Evolutionary conservation across 1,140 invertebrate genomes (phyloP).

Genomic region (Chelonus insularis): DNA sequence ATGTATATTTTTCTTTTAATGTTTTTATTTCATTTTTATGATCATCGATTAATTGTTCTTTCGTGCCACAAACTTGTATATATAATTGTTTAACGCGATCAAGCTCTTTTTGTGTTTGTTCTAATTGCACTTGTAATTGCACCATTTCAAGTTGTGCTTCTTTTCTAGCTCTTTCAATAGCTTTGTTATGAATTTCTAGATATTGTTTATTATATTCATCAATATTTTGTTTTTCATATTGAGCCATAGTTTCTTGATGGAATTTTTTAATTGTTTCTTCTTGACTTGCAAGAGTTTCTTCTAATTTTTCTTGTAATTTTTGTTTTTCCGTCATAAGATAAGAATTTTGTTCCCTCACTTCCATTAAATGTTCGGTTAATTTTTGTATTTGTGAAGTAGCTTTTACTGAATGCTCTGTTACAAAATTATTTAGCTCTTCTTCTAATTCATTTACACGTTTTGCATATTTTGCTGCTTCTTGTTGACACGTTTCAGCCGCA

Average conservation of each 20-base stretch:
- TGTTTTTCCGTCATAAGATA: conserved; percentile 42
- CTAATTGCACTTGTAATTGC: conserved; percentile 52
- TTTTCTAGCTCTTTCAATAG: conserved; percentile 47
- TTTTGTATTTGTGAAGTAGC: conserved; percentile 50
- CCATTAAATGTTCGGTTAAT: conserved; percentile 46
- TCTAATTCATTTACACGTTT: conserved; percentile 49
- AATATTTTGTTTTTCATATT: conserved; percentile 41
- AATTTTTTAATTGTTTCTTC: conserved; percentile 44
- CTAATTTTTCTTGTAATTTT: conserved; percentile 44
- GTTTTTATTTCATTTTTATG: conserved; percentile 48
- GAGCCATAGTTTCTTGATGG: conserved; percentile 41
- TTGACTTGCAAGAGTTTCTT: conserved; percentile 45
- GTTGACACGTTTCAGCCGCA: conserved; percentile 33
- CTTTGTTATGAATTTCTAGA: conserved; percentile 52
- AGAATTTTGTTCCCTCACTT: conserved; percentile 46
- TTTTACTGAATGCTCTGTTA: conserved; percentile 48
- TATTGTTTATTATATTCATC: conserved; percentile 52
- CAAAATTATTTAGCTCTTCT: conserved; percentile 47
- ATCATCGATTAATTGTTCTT: conserved; percentile 45
- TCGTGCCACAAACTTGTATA: conserved; percentile 53
- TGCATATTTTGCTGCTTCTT: conserved; percentile 41
- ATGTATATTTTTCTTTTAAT: conserved; percentile 44
- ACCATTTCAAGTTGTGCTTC: conserved; percentile 49
- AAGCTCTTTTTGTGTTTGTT: conserved; percentile 54
- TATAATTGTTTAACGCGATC: conserved; percentile 54